phyloP scores from a whole-genome alignment of 2,797 vertebrate species.

The Onychomys arenicola region DNA sequence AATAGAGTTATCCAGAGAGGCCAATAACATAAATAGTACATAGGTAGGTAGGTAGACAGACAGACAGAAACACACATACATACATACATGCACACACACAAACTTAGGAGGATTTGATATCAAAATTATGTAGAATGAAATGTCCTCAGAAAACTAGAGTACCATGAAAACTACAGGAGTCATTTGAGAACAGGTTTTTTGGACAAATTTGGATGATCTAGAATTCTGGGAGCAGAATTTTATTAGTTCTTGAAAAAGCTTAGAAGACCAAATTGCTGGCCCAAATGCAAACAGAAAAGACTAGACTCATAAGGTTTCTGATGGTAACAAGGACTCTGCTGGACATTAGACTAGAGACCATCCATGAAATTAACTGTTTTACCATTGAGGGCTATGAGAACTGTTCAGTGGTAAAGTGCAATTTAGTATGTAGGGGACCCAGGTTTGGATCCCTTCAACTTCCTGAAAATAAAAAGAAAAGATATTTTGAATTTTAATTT shows the following conservation, averaged over 20 bases:
- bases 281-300: neutral
- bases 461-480: neutral
- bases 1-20: neutral
- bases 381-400: neutral
- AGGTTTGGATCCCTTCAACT: neutral
- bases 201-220: neutral
- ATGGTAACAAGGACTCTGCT: neutral
- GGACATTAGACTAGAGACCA: neutral
- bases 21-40: neutral
- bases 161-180: neutral
- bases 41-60: neutral
- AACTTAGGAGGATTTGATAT: neutral
- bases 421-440: neutral
- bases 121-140: neutral
- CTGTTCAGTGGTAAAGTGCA: neutral
- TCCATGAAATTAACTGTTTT: neutral
- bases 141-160: neutral
- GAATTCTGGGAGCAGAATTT: neutral
- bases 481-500: conserved; percentile 50
- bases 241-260: neutral
- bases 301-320: neutral
- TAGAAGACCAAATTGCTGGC: neutral
- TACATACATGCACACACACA: neutral
- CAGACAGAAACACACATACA: neutral
- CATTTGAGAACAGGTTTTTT: neutral